Evolutionary conservation across 2,113 vertebrate genomes (phyloP), one percentile per base, ranked within the genome.

Genomic region (Picathartes gymnocephalus): DNA sequence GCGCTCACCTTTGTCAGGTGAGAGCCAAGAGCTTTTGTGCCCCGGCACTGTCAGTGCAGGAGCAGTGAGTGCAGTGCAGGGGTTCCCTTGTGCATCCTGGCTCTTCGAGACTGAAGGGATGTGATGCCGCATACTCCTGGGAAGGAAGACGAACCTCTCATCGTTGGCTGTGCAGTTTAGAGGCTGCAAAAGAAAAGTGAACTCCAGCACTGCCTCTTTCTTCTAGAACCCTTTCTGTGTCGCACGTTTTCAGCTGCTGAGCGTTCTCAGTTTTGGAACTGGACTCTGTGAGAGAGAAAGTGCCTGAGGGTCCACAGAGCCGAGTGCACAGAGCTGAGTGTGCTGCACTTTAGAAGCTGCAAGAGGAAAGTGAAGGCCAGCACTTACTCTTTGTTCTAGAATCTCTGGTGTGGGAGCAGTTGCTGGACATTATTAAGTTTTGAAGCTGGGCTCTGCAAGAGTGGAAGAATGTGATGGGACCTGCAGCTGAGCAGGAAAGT

Each of bases 1-100:
- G 39, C 16, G 2, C 45, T 30, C 45, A 24, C 11, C n/a, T 30
- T 0, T 1, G 51, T 0, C 28, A n/a, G 61, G n/a, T 22, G 22
- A 31, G 11, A 35, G 24, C 45, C 61, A 7, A 7, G 20, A 22
- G 24, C 9, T 56, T n/a, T 31, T 18, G 16, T 18, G 9, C 9
- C 15, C 33, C 20, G 73, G 72, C 37, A 12, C 33, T 8, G 40
- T 2, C 5, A 1, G n/a, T 5, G 48, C 11, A 18, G 58, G 39
- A 60, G 1, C 39, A 19, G 16, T 1, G 9, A 10, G 28, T 7
- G 45, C 2, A 1, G 4, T 9, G n/a, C 2, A 4, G 17, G 53
- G 54, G 47, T 0, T 47, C 30, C 50, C 15, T 5, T 9, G 30
- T 2, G 45, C 11, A 6, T 60, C 45, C 68, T 12, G 58, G 15